Base-by-base conservation (phyloP, 2,113 vertebrate species). In the Xyrauchen texanus region DNA sequence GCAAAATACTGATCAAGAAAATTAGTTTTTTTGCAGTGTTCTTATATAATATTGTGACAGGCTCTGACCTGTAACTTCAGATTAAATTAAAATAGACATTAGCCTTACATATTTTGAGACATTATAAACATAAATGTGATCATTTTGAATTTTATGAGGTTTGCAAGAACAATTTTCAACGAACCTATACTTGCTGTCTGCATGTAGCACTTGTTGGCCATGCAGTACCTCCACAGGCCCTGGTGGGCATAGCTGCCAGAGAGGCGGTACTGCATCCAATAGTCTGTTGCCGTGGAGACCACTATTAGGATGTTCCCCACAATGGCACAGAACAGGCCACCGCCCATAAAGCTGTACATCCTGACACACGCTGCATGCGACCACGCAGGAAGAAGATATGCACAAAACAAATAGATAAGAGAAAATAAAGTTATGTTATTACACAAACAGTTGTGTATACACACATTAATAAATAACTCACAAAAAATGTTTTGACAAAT, bases 331-430 rank as follows among this genome's bases (percentile, higher is more conserved):
- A 95, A 95, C 34, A 96, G 90, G 47, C 95, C 94, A 5, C 94
- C 94, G 81, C 94, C 93, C 94, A 95, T 94, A 85, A 96, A 95
- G 84, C 94, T 95, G 89, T 95, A 94, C 95, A 95, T 95, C 86
- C 86, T 91, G 86, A 84, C 81, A 78, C 86, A 77, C 60, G 47
- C 53, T 65, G 67, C 21, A 1, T 34, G 21, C 4, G 9, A 75
- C 45, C 67, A 44, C 52, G 34, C 34, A 34, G 21, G 21, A 16
- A 68, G 79, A 21, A 52, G 51, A 68, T 34, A 3, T 34, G 3
- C 21, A 34, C 21, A 34, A 16, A 76, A 52, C 13, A 77, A 57
- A 83, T 62, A 57, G 5, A 64, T 9, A 65, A 7, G 49, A 65
- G 34, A 21, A 13, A 47, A 13, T 5, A 10, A 69, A 4, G 8